Evolutionary conservation across 2,113 vertebrate species (phyloP), one percentile per base, ranked within the genome.

Genomic region (Emydura subglobosa): DNA sequence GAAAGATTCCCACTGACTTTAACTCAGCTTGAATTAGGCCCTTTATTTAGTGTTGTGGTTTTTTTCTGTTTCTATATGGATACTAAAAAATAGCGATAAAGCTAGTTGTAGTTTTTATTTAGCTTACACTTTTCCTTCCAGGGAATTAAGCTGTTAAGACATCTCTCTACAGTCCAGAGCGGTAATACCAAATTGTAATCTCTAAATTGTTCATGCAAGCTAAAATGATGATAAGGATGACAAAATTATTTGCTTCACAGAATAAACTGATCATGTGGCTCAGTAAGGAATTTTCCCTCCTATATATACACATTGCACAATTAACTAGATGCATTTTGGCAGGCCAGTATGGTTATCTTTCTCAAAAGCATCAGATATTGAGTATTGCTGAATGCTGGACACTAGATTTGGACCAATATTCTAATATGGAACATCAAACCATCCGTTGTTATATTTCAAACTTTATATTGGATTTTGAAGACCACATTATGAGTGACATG

Each of bases 101-200:
- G 31, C 74, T 9, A 87, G 2, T 17, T 13, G 13, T 89, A 2
- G 10, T 65, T 80, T 90, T 59, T 51, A 57, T 9, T n/a, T 85
- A 79, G n/a, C 44, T 90, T 91, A 65, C 39, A 95, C 91, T 79
- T 89, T 29, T 90, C 51, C 29, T 57, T 82, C 14, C 1, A 10
- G 5, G 24, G 1, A 79, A 7, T 83, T 89, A 87, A 13, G 50
- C 51, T 39, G 0, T 68, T 51, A 90, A 57, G 27, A 83, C 9
- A 4, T 51, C 34, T 53, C 57, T 90, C 65, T 79, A 6, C 7
- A 82, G 49, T 39, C 82, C 42, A 79, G n/a, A 87, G 17, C 91
- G 49, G 82, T 31, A 89, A 92, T 84, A 92, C 74, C 83, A 94
- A 78, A 94, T 1, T 25, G 29, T 83, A 92, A 95, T 68, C 6